phyloP scores from a whole-genome alignment of 2,888 invertebrate genomes.

The Deroplatys truncata region DNA sequence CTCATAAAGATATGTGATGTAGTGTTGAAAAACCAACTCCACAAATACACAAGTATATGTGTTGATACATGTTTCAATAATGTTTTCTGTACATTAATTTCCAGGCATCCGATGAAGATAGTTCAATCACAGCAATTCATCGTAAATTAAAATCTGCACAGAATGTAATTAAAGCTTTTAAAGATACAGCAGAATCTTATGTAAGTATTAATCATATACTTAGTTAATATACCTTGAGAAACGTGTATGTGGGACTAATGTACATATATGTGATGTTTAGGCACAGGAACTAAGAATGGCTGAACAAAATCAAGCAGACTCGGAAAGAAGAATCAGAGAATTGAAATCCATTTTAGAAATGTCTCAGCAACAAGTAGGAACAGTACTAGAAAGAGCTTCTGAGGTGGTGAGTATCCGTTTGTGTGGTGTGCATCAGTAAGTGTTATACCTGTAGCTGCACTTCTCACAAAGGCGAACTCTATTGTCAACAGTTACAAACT shows the following conservation, averaged over 20 bases:
- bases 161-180: not conserved
- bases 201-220: not conserved
- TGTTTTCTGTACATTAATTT: not conserved
- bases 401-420: not conserved
- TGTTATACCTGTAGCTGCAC: too few species aligned
- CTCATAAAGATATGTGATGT: too few species aligned
- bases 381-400: not conserved
- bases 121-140: not conserved
- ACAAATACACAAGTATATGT: too few species aligned
- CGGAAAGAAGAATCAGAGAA: slow-evolving; percentile 8
- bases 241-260: not conserved
- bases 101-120: not conserved
- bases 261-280: not conserved
- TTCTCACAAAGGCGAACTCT: too few species aligned
- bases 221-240: not conserved
- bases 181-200: not conserved
- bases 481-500: too few species aligned
- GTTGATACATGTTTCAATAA: not conserved
- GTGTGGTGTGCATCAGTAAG: too few species aligned
- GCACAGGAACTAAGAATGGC: not conserved
- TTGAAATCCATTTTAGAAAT: not conserved
- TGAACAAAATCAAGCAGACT: slow-evolving; percentile 3
- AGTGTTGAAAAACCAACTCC: too few species aligned
- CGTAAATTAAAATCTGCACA: not conserved
- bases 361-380: not conserved